Percentiles rank a stretch among this genome's conserved stretches.
Evolutionary conservation across 35 echinoderm and acorn worm species (phyloP).

Genomic region (Anneissia japonica): DNA sequence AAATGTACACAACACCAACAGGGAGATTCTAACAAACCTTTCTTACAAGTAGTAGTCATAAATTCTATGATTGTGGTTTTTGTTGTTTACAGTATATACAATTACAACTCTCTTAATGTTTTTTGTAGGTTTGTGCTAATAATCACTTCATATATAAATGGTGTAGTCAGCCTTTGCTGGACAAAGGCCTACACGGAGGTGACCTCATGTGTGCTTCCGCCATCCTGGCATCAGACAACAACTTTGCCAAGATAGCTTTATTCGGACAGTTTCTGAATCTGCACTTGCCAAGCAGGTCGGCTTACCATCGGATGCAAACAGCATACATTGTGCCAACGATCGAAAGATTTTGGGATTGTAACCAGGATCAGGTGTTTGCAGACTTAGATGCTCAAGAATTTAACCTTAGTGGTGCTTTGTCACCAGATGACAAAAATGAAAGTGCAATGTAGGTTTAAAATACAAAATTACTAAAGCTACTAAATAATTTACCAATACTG

Average conservation of each 20-base stretch:
- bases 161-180: not conserved
- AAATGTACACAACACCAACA: too few relatives aligned
- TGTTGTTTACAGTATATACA: too few relatives aligned
- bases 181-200: not conserved
- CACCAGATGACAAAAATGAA: too few relatives aligned
- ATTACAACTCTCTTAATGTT: not conserved
- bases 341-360: not conserved
- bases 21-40: too few relatives aligned
- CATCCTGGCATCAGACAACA: not conserved
- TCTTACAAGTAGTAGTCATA: too few relatives aligned
- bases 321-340: not conserved
- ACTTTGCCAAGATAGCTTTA: not conserved
- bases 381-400: too few relatives aligned
- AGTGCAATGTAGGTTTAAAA: too few relatives aligned
- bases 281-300: not conserved
- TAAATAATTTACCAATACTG: too few relatives aligned
- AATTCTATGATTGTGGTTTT: too few relatives aligned
- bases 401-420: too few relatives aligned
- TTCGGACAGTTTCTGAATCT: not conserved
- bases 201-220: not conserved
- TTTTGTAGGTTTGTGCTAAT: not conserved
- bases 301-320: not conserved
- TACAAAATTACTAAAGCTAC: too few relatives aligned
- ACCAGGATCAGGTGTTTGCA: too few relatives aligned
- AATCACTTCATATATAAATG: not conserved